Evolutionary conservation across 2,888 invertebrate species (phyloP).

Genomic region (Drosophila neutralis): DNA sequence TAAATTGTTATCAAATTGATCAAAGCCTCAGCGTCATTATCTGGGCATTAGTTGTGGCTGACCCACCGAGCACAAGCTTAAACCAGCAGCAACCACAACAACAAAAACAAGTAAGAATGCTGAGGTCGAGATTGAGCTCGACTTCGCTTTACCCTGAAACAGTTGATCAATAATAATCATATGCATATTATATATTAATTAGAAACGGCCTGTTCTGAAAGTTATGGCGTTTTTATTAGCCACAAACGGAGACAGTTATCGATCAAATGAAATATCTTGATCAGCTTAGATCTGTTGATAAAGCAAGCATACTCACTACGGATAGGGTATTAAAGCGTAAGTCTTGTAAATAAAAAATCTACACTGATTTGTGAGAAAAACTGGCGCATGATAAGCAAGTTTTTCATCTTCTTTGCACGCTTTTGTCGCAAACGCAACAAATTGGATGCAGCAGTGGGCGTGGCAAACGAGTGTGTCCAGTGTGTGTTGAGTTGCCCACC

Average conservation of each 20-base stretch:
- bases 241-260: neutral
- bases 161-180: neutral
- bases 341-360: slow-evolving; percentile 13
- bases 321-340: neutral
- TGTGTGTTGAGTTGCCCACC: slow-evolving; percentile 49
- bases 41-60: slow-evolving; percentile 73
- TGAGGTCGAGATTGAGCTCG: neutral
- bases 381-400: slow-evolving; percentile 58
- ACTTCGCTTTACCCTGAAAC: neutral
- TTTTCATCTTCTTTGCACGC: slow-evolving; percentile 15
- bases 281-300: neutral
- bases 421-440: slow-evolving; percentile 18
- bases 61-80: slow-evolving; percentile 6
- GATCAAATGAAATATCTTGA: neutral
- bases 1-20: slow-evolving; percentile 80
- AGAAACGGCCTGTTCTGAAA: neutral
- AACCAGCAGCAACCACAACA: slow-evolving; percentile 9
- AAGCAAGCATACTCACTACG: neutral
- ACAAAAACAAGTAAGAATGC: slow-evolving; percentile 1
- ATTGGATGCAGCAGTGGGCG: slow-evolving; percentile 50
- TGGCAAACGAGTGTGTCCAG: slow-evolving; percentile 31
- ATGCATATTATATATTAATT: neutral
- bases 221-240: neutral
- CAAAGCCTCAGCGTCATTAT: slow-evolving; percentile 79
- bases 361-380: slow-evolving; percentile 36